Evolutionary conservation across 2,113 vertebrate genomes (phyloP), one percentile per base, ranked within the genome.

Genomic region (Embiotoca jacksoni): DNA sequence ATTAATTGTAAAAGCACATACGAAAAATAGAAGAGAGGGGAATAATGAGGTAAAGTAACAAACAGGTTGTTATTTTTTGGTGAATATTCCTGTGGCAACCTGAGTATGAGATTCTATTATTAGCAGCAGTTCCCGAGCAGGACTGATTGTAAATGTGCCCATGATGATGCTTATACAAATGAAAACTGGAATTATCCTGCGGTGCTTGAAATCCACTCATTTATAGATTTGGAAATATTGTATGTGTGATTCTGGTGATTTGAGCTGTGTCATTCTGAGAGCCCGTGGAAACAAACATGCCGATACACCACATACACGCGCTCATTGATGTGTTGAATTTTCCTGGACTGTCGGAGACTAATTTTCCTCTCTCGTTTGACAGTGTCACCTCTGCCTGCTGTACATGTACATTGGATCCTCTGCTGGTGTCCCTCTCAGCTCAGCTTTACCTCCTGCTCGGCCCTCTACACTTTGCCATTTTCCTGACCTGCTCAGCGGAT

Each of bases 41-140:
- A 50, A 32, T 2, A n/a, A 53, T 32, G 32, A 4, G 32, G 46
- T 6, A 15, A 16, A 59, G 15, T 32, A 57, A 41, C n/a, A 47
- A 53, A 44, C 23, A 46, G 23, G 55, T 44, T 44, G 41, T 3
- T 32, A 52, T 70, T 14, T 39, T 66, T 70, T 63, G 52, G 8
- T n/a, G 66, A 76, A 78, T 93, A 92, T 91, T 88, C 68, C 78
- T 80, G 75, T 66, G 44, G 79, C 68, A 86, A 81, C 66, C 58
- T 68, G 53, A 72, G 62, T 52, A 77, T 50, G 62, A 59, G 69
- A 59, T 72, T 64, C 84, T 91, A 89, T 92, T 92, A 85, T 92
- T 91, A 92, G 88, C 72, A 88, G 58, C 80, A 60, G 64, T 64
- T 72, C 56, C 57, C 71, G 52, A 23, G 64, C 60, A 82, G 72